phyloP scores from a whole-genome alignment of 2,888 invertebrate genomes.

The Biston stratarius region DNA sequence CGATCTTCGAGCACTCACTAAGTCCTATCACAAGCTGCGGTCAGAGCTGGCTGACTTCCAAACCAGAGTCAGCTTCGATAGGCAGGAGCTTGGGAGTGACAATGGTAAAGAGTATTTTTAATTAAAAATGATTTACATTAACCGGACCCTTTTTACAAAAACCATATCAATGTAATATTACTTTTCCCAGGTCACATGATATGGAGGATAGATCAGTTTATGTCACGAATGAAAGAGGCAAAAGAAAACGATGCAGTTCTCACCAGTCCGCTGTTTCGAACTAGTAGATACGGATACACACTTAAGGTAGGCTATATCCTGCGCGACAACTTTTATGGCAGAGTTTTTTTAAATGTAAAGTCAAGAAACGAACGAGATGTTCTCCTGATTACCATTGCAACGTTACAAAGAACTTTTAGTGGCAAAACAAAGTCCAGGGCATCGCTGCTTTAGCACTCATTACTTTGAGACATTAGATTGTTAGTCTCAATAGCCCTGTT shows the following conservation, averaged over 20 bases:
- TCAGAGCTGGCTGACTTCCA: constrained; percentile 79
- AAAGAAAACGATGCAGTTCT: constrained; percentile 88
- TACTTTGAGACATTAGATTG: too few relatives aligned
- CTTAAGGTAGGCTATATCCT: constrained; percentile 81
- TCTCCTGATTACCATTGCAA: too few relatives aligned
- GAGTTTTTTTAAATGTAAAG: background rate
- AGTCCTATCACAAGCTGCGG: constrained; percentile 76
- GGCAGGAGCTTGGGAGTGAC: constrained; percentile 69
- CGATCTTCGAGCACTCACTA: constrained; percentile 76
- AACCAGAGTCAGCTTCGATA: constrained; percentile 67
- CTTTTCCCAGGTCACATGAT: constrained; percentile 85
- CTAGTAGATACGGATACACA: constrained; percentile 91
- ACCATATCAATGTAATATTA: background rate
- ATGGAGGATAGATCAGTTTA: constrained; percentile 90
- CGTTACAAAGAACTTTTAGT: too few relatives aligned
- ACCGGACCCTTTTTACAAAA: too few relatives aligned
- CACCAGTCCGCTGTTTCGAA: constrained; percentile 89
- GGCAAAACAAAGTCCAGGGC: too few relatives aligned
- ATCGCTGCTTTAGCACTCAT: too few relatives aligned
- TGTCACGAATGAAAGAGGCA: constrained; percentile 88
- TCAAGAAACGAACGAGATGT: too few relatives aligned
- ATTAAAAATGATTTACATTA: too few relatives aligned
- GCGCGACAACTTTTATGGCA: background rate
- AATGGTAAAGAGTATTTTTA: constrained; percentile 58
- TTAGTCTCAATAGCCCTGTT: too few relatives aligned